phyloP scores from a whole-genome alignment of 2,113 vertebrate species.

The Clarias macrocephalus region DNA sequence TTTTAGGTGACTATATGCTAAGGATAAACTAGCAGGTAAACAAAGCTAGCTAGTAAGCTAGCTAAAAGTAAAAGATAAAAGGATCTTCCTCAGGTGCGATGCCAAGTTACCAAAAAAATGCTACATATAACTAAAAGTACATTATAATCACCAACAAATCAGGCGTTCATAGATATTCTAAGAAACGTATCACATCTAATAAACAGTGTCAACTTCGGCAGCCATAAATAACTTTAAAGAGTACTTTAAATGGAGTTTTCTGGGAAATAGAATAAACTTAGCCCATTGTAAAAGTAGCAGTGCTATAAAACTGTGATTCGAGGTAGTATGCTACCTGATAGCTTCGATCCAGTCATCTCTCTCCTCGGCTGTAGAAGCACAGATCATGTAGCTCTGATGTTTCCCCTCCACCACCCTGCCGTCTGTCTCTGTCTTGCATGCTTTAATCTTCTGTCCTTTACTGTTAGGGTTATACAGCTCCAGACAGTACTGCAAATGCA shows the following conservation, averaged over 20 bases:
- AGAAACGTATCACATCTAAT: not conserved
- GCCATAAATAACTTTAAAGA: not conserved
- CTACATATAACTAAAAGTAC: not conserved
- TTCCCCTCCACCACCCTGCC: constrained; percentile 94
- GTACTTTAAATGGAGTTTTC: not conserved
- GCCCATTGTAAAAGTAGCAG: not conserved
- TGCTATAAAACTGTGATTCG: not conserved
- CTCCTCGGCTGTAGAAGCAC: constrained; percentile 83
- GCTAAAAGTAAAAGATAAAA: not conserved
- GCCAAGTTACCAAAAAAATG: not conserved
- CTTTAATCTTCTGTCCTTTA: constrained; percentile 93
- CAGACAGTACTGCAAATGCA: constrained; percentile 83
- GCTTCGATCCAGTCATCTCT: constrained; percentile 90
- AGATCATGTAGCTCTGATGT: constrained; percentile 92
- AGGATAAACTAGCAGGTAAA: not conserved
- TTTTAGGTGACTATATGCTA: not conserved
- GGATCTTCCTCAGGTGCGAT: not conserved
- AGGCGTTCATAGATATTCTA: not conserved
- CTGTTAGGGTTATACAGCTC: constrained; percentile 89
- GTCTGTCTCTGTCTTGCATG: constrained; percentile 93
- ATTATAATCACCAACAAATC: not conserved
- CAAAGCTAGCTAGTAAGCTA: not conserved
- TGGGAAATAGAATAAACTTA: not conserved
- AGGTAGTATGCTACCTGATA: constrained; percentile 75
- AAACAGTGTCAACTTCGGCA: not conserved